phyloP scores from a whole-genome alignment of 2,797 vertebrate genomes.

The Synanceia verrucosa region DNA sequence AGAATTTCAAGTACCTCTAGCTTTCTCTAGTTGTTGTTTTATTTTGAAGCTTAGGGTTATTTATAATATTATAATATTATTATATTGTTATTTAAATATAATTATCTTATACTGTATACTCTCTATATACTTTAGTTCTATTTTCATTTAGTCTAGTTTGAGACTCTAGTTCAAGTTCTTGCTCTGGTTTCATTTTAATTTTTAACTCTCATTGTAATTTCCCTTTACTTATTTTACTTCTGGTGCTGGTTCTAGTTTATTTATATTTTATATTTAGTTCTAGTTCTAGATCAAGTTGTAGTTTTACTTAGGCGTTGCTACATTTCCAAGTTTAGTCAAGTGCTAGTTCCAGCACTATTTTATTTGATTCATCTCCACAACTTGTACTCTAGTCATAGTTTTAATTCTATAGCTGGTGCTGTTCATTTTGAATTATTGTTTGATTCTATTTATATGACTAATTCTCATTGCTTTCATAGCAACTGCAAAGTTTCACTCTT shows the following conservation, averaged over 20 bases:
- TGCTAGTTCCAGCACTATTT: neutral
- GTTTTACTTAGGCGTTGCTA: too few relatives aligned
- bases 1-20: neutral
- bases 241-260: neutral
- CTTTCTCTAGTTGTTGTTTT: neutral
- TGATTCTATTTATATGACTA: neutral
- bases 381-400: neutral
- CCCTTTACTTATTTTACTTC: neutral
- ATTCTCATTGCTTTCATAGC: neutral
- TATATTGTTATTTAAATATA: too few relatives aligned
- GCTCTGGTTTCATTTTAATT: neutral
- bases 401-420: too few relatives aligned
- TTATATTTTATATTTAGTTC: too few relatives aligned
- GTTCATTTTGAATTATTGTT: too few relatives aligned
- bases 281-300: neutral
- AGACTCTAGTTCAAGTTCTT: neutral
- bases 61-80: too few relatives aligned
- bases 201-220: neutral
- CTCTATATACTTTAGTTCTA: neutral
- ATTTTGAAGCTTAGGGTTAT: neutral
- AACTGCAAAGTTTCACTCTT: slow-evolving; percentile 19
- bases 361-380: too few relatives aligned
- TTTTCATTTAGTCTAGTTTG: neutral
- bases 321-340: neutral
- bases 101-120: too few relatives aligned